phyloP scores from a whole-genome alignment of 2,888 invertebrate species.

The Tetanocera ferruginea region DNA sequence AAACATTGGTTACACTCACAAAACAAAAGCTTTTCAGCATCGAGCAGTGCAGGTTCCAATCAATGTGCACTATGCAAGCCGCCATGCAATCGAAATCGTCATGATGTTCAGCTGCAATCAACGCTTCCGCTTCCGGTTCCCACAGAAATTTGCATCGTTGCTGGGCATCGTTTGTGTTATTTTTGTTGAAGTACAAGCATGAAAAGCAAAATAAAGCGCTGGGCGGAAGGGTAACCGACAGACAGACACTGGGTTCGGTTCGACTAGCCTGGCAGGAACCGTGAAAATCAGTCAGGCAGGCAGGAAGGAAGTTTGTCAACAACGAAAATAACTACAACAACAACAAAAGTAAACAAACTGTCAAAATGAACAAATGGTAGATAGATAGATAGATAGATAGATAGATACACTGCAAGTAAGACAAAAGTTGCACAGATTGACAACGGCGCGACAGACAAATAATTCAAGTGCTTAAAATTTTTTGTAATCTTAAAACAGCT shows the following conservation, averaged over 20 bases:
- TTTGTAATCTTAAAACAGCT: neutral
- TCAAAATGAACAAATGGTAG: neutral
- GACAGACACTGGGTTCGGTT: neutral
- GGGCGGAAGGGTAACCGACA: neutral
- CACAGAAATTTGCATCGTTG: constrained; percentile 44
- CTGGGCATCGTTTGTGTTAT: neutral
- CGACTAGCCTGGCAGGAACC: neutral
- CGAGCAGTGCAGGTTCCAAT: no score
- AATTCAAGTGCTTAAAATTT: neutral
- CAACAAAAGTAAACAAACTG: neutral
- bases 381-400: no score
- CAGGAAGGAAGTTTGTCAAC: neutral
- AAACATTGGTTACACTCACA: neutral
- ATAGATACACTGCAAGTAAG: neutral
- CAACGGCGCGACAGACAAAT: neutral
- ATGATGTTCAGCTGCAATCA: constrained; percentile 46
- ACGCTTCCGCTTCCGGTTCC: constrained; percentile 56
- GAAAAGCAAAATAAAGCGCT: neutral
- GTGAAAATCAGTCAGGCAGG: neutral
- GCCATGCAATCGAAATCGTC: constrained; percentile 16
- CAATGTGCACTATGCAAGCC: neutral
- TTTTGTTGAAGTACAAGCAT: neutral
- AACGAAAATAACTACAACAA: neutral
- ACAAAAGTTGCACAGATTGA: neutral
- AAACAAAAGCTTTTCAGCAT: no score